phyloP scores from a whole-genome alignment of 2,888 invertebrate species.

The Gryllus longicercus region DNA sequence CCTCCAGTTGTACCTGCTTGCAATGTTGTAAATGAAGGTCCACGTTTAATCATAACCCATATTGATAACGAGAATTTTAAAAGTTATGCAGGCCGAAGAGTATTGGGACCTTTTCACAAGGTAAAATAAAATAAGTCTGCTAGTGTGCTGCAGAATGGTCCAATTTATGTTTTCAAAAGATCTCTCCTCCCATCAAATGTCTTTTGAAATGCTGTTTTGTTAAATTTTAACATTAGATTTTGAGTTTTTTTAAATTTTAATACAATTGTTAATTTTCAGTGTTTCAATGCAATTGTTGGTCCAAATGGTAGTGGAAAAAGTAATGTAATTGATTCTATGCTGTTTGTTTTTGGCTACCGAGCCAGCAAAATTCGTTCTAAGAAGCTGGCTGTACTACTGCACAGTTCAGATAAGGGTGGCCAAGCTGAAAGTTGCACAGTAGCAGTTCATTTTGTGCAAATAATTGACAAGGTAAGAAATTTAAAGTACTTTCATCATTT shows the following conservation, averaged over 20 bases:
- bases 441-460: conserved; percentile 80
- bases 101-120: conserved; percentile 93
- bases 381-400: conserved; percentile 88
- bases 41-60: conserved; percentile 83
- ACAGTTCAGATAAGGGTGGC: conserved; percentile 78
- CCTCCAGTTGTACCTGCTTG: conserved; percentile 58
- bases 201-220: background rate
- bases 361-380: conserved; percentile 94
- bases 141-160: background rate
- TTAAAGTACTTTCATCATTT: background rate
- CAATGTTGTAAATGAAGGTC: conserved; percentile 70
- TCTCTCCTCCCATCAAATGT: no score
- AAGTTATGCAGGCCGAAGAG: conserved; percentile 83
- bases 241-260: background rate
- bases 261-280: conserved; percentile 56
- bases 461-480: conserved; percentile 66
- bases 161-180: no score
- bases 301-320: conserved; percentile 99
- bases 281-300: conserved; percentile 94
- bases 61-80: conserved; percentile 94
- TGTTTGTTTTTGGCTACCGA: conserved; percentile 98
- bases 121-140: conserved; percentile 50
- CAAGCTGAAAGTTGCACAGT: conserved; percentile 79
- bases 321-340: conserved; percentile 97
- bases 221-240: background rate